These are phyloP conservation scores for Chrysogorgia sp. DNA, from an alignment of 92 coral and sea anemone genomes.

Conservation along the genomic window DNA sequence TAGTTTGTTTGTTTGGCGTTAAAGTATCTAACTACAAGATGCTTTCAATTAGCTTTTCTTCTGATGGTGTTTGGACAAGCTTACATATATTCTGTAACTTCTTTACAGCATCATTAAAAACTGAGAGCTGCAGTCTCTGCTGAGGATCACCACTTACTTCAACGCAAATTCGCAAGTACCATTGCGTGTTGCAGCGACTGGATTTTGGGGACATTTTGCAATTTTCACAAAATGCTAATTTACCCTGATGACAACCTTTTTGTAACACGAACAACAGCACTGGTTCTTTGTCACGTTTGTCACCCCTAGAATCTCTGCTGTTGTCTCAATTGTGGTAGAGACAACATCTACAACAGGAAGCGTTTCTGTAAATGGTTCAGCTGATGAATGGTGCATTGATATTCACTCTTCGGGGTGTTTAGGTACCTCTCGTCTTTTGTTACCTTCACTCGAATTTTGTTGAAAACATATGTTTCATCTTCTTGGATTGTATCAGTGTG, in stretches of 20 bases:
- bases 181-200: conserved; percentile 43
- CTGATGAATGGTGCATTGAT: too few relatives aligned
- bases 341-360: too few relatives aligned
- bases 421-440: too few relatives aligned
- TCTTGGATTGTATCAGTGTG: too few relatives aligned
- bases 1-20: conserved; percentile 49
- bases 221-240: conserved; percentile 52
- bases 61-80: conserved; percentile 33
- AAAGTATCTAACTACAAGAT: conserved; percentile 40
- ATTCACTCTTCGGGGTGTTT: too few relatives aligned
- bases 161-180: conserved; percentile 43
- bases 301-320: conserved; percentile 48
- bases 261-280: conserved; percentile 55
- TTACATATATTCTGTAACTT: conserved; percentile 46
- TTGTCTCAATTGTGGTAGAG: too few relatives aligned
- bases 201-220: conserved; percentile 50
- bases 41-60: conserved; percentile 42
- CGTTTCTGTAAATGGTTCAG: too few relatives aligned
- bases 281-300: conserved; percentile 28
- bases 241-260: conserved; percentile 48
- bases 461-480: too few relatives aligned
- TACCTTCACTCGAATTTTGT: too few relatives aligned
- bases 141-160: conserved; percentile 31
- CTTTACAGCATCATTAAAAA: conserved; percentile 42
- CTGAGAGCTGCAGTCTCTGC: conserved; percentile 25